A percentile compares a stretch with the other conserved stretches of the same genome.
phyloP scores from a whole-genome alignment of 1,140 invertebrate species.

The Pseudachorutes palmiensis region DNA sequence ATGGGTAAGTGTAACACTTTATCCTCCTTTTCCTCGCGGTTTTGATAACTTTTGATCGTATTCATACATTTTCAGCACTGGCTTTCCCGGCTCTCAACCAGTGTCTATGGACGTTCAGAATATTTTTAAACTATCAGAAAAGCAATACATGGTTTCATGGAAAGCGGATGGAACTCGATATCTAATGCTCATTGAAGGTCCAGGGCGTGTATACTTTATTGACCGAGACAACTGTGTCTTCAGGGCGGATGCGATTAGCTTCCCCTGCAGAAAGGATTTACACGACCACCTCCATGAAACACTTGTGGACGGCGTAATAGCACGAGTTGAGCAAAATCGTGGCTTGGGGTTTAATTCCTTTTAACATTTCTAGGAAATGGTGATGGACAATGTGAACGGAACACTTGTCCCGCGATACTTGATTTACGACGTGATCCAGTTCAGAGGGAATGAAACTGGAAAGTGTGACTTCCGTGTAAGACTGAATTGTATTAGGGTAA shows the following conservation, averaged over 20 bases:
- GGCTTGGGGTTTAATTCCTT: not conserved
- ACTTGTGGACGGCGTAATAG: slow-evolving; percentile 84
- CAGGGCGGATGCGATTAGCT: slow-evolving; percentile 67
- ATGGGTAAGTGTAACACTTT: slow-evolving; percentile 48
- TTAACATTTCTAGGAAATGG: slow-evolving; percentile 68
- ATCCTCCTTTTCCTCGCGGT: too few relatives aligned
- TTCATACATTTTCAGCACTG: slow-evolving; percentile 53
- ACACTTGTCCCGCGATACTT: slow-evolving; percentile 75
- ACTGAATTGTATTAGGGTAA: slow-evolving; percentile 61
- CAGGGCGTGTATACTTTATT: slow-evolving; percentile 80
- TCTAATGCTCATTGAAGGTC: slow-evolving; percentile 87
- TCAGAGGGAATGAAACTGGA: slow-evolving; percentile 69
- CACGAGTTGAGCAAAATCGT: not conserved
- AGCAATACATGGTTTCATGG: slow-evolving; percentile 94
- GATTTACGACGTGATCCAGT: slow-evolving; percentile 89
- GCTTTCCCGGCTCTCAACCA: slow-evolving; percentile 93
- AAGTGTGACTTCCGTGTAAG: slow-evolving; percentile 63
- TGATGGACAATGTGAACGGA: slow-evolving; percentile 73
- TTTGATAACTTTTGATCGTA: too few relatives aligned
- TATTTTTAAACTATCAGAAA: slow-evolving; percentile 62
- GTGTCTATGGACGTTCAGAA: slow-evolving; percentile 90
- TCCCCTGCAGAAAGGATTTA: slow-evolving; percentile 65
- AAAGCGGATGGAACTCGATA: slow-evolving; percentile 98
- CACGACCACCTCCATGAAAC: slow-evolving; percentile 67
- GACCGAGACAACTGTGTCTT: slow-evolving; percentile 95